Conservation (phyloP, 2,888 invertebrate genomes). For the Cremastinae sp. region DNA sequence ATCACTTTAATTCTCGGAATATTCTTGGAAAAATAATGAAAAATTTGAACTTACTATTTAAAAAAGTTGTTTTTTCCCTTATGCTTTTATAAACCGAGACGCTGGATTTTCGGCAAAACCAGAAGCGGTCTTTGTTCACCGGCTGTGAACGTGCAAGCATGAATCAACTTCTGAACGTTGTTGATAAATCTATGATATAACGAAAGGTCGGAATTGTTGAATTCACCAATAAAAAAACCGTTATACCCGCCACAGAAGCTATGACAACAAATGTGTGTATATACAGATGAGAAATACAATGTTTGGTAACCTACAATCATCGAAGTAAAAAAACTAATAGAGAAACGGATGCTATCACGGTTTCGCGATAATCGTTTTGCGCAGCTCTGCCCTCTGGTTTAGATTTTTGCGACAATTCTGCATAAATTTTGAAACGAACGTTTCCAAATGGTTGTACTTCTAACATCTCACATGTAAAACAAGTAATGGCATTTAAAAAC, state of each 20-base stretch:
- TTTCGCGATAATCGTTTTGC: constrained; percentile 11
- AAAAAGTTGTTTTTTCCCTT: no score
- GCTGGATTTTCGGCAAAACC: no score
- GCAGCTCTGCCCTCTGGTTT: constrained; percentile 15
- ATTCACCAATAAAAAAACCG: constrained; percentile 22
- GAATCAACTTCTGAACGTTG: not conserved
- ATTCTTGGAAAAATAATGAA: no score
- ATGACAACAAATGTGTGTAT: constrained; percentile 3
- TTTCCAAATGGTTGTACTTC: not conserved
- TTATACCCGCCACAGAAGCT: constrained; percentile 3
- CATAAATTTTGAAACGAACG: not conserved
- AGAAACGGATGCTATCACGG: not conserved
- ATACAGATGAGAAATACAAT: constrained; percentile 10
- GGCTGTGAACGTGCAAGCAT: not conserved
- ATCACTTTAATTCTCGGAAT: no score
- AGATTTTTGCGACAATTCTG: not conserved
- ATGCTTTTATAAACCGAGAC: no score
- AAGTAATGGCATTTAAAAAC: not conserved
- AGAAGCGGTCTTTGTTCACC: no score
- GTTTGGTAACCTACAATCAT: constrained; percentile 1
- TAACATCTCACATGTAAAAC: no score
- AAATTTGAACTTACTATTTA: no score
- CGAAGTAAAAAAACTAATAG: constrained; percentile 5
- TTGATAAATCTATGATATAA: no score
- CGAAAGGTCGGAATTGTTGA: no score